These are phyloP conservation scores for Eupithecia subumbrata DNA, from an alignment of 2,888 invertebrate species.

Conservation along the genomic window DNA sequence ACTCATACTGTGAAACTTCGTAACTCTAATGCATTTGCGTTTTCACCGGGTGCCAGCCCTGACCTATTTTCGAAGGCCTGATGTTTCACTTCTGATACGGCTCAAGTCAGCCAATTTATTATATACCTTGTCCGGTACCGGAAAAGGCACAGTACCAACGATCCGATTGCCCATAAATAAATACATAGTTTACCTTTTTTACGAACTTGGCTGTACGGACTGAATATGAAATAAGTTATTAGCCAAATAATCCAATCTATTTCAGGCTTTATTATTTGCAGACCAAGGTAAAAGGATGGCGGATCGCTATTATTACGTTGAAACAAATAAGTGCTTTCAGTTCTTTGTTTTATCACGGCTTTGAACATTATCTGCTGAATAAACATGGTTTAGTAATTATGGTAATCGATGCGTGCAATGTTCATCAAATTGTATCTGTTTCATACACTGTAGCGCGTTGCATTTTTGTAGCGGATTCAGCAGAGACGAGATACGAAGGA, in stretches of 20 bases:
- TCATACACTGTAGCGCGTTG: neutral
- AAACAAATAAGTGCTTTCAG: constrained; percentile 1
- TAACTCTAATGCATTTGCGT: constrained; percentile 50
- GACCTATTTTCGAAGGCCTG: constrained; percentile 69
- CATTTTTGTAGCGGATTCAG: neutral
- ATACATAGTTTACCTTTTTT: constrained; percentile 18
- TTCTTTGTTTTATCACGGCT: constrained; percentile 5
- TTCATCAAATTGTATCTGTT: neutral
- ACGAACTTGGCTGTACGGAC: constrained; percentile 25
- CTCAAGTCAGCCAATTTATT: constrained; percentile 59
- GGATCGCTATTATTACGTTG: neutral
- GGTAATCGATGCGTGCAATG: constrained; percentile 2
- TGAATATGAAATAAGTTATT: constrained; percentile 22
- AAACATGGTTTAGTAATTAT: constrained; percentile 16
- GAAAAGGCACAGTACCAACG: constrained; percentile 37
- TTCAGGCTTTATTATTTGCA: constrained; percentile 10
- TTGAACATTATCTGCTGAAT: constrained; percentile 17
- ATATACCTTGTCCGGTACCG: constrained; percentile 43
- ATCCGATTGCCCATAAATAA: constrained; percentile 29
- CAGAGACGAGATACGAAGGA: neutral
- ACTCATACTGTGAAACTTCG: constrained; percentile 21
- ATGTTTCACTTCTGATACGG: constrained; percentile 64
- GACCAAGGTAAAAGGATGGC: constrained; percentile 8
- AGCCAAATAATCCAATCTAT: constrained; percentile 9
- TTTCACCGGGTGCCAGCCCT: constrained; percentile 59